A percentile compares a stretch with the other conserved stretches of the same genome.
Evolutionary conservation across 2,888 invertebrate species (phyloP).

Genomic region (Slavum lentiscoides): DNA sequence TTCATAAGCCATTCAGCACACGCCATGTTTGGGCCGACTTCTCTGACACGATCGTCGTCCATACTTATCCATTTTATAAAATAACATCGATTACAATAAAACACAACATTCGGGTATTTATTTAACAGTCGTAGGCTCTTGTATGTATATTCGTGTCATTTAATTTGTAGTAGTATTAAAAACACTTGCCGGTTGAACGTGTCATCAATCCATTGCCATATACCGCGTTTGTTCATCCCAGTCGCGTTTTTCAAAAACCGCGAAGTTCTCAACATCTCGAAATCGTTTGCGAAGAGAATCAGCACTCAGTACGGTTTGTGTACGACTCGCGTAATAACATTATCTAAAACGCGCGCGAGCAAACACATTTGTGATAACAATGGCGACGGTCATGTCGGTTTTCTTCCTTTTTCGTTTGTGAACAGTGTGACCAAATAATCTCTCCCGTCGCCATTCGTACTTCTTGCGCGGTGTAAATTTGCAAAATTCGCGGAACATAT

Average conservation of each 20-base stretch:
- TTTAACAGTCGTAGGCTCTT: neutral
- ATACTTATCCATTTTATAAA: conserved; percentile 60
- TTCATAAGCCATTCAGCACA: conserved; percentile 95
- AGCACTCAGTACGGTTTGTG: no score
- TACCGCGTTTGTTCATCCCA: neutral
- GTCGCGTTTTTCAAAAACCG: neutral
- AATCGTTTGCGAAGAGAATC: no score
- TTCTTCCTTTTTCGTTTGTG: no score
- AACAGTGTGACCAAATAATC: no score
- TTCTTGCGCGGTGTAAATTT: no score
- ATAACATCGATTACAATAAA: neutral
- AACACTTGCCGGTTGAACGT: conserved; percentile 41
- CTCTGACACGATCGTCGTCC: conserved; percentile 69
- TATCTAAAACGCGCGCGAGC: no score
- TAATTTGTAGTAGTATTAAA: neutral
- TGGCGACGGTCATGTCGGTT: no score
- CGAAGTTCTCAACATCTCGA: conserved; percentile 1
- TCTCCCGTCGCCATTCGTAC: no score
- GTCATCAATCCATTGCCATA: conserved; percentile 48
- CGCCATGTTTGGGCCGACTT: conserved; percentile 82
- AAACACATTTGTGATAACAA: no score
- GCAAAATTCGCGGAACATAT: no score
- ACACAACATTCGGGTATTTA: neutral
- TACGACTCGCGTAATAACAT: no score
- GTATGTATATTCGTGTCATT: neutral